Evolutionary conservation across 2,888 invertebrate genomes (phyloP), one percentile per base, ranked within the genome.

Genomic region (Ctena decussata): DNA sequence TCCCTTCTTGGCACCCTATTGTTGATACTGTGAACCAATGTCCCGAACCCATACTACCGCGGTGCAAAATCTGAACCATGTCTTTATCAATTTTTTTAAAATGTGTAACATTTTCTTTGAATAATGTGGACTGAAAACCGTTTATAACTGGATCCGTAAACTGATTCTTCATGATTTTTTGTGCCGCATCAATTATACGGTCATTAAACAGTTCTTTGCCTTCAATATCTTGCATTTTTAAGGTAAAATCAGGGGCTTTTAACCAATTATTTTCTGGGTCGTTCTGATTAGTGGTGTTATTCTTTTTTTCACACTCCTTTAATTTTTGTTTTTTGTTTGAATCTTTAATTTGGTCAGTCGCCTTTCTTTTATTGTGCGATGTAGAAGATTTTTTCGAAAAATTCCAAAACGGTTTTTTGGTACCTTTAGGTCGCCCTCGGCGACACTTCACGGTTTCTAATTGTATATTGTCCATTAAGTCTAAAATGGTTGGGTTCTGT

Each of bases 21-120:
- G 72, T 72, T 2, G 72, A 72, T n/a, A 72, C 30, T 3, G 72
- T 72, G n/a, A 72, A 72, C 72, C 72, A 72, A 30, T 72, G 72
- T 6, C 72, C 72, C 18, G 41, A 41, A n/a, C 27, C 18, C 2
- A 44, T 39, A 44, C 41, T 24, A n/a, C 72, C 72, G 35, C 72
- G 72, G n/a, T 44, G 46, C 2, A 72, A n/a, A 44, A 72, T 72
- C 18, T 72, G 72, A 11, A 72, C 24, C 72, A 72, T 72, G 35
- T 35, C 65, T 3, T 65, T 65, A 18, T 65, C 35, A 11, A 35
- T 21, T 21, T 21, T 32, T 1, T 65, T 2, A 35, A 65, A 65
- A 30, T 30, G 3, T 2, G 32, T 15, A 35, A 12, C 35, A 11
- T 35, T 32, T n/a, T 65, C 35, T 21, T 65, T 65, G 65, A 35